Percentiles rank a stretch among this genome's conserved stretches.
Conservation (phyloP, 2,113 vertebrate species). For the Thinocorus orbignyianus region DNA sequence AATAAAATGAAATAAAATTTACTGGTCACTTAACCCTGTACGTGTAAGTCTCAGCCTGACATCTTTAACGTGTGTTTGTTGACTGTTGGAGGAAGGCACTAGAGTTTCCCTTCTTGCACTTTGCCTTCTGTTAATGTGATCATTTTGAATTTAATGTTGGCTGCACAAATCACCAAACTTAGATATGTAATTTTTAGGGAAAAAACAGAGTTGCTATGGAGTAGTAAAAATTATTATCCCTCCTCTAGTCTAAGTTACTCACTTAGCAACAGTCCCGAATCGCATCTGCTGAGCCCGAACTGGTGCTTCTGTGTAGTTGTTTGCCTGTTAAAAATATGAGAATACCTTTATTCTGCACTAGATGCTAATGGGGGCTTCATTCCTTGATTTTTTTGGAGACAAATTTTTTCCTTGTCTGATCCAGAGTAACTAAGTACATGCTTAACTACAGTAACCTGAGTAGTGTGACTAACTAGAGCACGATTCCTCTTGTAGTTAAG, state of each 20-base stretch:
- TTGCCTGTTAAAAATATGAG: not conserved
- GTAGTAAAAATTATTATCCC: slow-evolving; percentile 11
- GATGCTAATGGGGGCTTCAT: not conserved
- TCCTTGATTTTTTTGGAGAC: not conserved
- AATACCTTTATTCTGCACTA: not conserved
- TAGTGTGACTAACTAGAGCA: not conserved
- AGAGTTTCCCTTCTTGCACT: not conserved
- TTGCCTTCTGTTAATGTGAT: not conserved
- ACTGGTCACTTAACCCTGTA: not conserved
- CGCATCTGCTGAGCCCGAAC: not conserved
- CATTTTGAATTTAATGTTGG: not conserved
- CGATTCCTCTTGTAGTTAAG: not conserved
- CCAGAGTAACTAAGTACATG: not conserved
- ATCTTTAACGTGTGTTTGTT: not conserved
- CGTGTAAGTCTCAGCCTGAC: not conserved
- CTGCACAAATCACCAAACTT: not conserved
- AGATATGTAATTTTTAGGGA: not conserved
- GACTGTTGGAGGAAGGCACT: not conserved
- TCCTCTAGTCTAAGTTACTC: slow-evolving; percentile 1
- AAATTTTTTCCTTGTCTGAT: not conserved
- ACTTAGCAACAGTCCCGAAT: slow-evolving; percentile 37
- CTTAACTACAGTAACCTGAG: not conserved
- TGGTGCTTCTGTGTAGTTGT: not conserved
- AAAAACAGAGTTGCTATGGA: slow-evolving; percentile 31
- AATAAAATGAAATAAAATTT: not conserved